Evolutionary conservation across 2,888 invertebrate species (phyloP).

Genomic region (Caenorhabditis sinica): DNA sequence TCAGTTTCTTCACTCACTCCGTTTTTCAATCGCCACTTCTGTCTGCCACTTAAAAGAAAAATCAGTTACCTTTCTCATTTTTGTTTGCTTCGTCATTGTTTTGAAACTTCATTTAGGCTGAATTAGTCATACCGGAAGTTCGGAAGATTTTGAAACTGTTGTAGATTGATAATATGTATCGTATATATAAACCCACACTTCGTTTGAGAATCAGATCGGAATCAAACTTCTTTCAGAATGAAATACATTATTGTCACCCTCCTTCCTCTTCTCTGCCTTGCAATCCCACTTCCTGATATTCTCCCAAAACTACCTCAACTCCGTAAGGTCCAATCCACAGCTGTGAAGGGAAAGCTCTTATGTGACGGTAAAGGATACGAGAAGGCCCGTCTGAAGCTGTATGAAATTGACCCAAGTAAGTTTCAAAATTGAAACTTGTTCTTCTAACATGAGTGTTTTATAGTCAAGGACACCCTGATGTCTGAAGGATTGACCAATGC

Average conservation of each 20-base stretch:
- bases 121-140: slow-evolving; percentile 35
- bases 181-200: slow-evolving; percentile 8
- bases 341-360: slow-evolving; percentile 78
- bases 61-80: not conserved
- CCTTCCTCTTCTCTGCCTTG: slow-evolving; percentile 49
- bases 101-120: slow-evolving; percentile 1
- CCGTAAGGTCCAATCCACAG: slow-evolving; percentile 74
- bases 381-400: slow-evolving; percentile 80
- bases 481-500: slow-evolving; percentile 74
- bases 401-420: slow-evolving; percentile 78
- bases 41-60: slow-evolving; percentile 27
- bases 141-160: slow-evolving; percentile 1
- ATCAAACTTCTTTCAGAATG: slow-evolving; percentile 37
- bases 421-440: not conserved
- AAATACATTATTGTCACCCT: slow-evolving; percentile 46
- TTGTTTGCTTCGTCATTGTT: not conserved
- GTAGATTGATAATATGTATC: not conserved
- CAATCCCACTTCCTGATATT: slow-evolving; percentile 59
- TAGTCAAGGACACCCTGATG: slow-evolving; percentile 79
- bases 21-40: slow-evolving; percentile 10
- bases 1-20: slow-evolving; percentile 6
- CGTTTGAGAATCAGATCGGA: not conserved
- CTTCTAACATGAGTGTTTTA: slow-evolving; percentile 27
- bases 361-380: slow-evolving; percentile 81
- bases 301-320: slow-evolving; percentile 64